phyloP scores from a whole-genome alignment of 2,113 vertebrate species.

The Centropus unirufus region DNA sequence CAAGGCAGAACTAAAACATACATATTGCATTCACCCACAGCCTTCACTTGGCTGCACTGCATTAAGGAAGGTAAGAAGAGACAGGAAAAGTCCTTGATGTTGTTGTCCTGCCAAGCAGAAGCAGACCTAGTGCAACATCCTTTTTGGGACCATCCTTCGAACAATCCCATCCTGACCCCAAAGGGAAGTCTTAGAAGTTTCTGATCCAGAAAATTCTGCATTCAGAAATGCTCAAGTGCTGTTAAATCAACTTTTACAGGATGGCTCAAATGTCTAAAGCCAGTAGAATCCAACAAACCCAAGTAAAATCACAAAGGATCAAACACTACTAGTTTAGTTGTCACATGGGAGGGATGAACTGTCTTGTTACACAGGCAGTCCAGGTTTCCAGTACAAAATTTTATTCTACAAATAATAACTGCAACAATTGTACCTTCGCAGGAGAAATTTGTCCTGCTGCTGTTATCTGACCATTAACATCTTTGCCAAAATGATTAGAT shows the following conservation, averaged over 20 bases:
- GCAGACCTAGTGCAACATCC: not conserved
- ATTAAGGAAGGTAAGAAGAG: not conserved
- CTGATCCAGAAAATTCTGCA: not conserved
- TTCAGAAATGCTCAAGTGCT: not conserved
- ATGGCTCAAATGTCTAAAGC: not conserved
- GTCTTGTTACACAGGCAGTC: not conserved
- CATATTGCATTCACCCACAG: not conserved
- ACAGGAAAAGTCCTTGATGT: not conserved
- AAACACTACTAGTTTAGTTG: not conserved
- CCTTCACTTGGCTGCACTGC: not conserved
- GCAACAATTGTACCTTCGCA: slow-evolving; percentile 66
- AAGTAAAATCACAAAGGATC: not conserved
- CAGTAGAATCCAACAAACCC: not conserved
- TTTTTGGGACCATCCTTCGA: not conserved
- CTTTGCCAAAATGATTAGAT: slow-evolving; percentile 72
- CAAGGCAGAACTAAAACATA: not conserved
- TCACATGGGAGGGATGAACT: not conserved
- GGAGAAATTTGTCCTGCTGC: slow-evolving; percentile 78
- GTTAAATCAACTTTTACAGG: not conserved
- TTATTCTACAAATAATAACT: not conserved
- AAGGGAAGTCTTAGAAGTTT: not conserved
- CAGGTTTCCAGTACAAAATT: not conserved
- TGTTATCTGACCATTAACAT: slow-evolving; percentile 80
- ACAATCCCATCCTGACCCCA: not conserved
- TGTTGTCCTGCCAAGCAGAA: not conserved